Percentiles rank a stretch among this genome's conserved stretches.
phyloP scores from a whole-genome alignment of 2,888 invertebrate species.

The Diaphora mendica region DNA sequence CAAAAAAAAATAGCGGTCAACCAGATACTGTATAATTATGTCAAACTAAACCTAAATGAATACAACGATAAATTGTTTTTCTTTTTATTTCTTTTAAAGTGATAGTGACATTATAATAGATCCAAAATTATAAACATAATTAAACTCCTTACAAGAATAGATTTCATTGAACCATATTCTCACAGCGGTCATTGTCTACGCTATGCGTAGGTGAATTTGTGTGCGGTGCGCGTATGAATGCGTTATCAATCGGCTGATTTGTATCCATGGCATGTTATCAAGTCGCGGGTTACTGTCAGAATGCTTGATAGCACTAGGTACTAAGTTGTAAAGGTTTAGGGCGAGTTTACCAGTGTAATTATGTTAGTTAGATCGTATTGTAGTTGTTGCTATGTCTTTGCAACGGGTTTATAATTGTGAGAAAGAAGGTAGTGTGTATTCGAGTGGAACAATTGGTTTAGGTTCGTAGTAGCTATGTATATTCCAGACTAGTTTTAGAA shows the following conservation, averaged over 20 bases:
- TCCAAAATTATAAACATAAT: background rate
- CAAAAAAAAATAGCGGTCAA: too few species aligned
- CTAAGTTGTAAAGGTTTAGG: background rate
- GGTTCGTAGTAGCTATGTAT: background rate
- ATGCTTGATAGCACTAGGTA: background rate
- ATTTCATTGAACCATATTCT: slow-evolving; percentile 8
- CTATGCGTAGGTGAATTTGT: slow-evolving; percentile 23
- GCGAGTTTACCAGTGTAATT: background rate
- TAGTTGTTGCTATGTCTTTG: background rate
- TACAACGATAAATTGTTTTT: too few species aligned
- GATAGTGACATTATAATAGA: too few species aligned
- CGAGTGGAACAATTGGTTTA: background rate
- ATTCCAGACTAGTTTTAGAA: background rate
- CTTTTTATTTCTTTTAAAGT: too few species aligned
- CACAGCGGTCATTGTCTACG: slow-evolving; percentile 30
- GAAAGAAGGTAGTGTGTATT: background rate
- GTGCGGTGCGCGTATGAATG: slow-evolving; percentile 31
- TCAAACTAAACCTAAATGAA: too few species aligned
- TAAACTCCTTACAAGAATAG: background rate
- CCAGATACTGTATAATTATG: too few species aligned
- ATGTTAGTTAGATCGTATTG: background rate
- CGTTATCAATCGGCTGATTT: slow-evolving; percentile 41
- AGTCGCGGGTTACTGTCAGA: slow-evolving; percentile 7
- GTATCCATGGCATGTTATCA: slow-evolving; percentile 26
- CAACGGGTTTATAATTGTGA: background rate